A percentile compares a stretch with the other conserved stretches of the same genome.
Conservation (phyloP, 1,140 invertebrate genomes). For the Spodoptera frugiperda region DNA sequence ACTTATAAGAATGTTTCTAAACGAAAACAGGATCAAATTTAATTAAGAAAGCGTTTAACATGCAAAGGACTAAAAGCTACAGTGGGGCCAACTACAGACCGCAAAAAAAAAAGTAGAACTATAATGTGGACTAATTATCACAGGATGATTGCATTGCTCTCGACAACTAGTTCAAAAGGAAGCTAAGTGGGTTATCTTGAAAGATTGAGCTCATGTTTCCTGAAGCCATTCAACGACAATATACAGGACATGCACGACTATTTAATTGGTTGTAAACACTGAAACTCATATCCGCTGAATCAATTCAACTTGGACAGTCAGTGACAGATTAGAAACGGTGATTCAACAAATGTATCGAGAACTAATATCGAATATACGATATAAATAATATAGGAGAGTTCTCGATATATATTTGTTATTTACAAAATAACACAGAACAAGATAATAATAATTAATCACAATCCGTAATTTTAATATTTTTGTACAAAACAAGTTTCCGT, state of each 20-base stretch:
- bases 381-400: no score
- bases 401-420: no score
- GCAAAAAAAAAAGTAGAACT: no score
- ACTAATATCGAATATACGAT: no score
- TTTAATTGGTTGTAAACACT: slow-evolving; percentile 30
- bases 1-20: no score
- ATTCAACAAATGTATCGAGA: not conserved
- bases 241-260: slow-evolving; percentile 17
- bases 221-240: slow-evolving; percentile 7
- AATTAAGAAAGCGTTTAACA: no score
- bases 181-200: not conserved
- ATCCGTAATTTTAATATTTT: no score
- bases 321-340: not conserved
- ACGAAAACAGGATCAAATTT: no score
- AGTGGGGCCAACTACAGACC: no score
- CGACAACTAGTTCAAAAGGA: not conserved
- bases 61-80: no score
- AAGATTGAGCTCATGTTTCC: slow-evolving; percentile 7
- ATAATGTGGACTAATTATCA: not conserved
- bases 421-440: no score
- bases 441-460: no score
- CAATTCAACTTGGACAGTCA: not conserved
- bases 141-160: not conserved
- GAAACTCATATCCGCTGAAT: slow-evolving; percentile 27
- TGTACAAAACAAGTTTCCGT: not conserved